Conservation (phyloP, 2,113 vertebrate genomes). For the Pituophis catenifer region DNA sequence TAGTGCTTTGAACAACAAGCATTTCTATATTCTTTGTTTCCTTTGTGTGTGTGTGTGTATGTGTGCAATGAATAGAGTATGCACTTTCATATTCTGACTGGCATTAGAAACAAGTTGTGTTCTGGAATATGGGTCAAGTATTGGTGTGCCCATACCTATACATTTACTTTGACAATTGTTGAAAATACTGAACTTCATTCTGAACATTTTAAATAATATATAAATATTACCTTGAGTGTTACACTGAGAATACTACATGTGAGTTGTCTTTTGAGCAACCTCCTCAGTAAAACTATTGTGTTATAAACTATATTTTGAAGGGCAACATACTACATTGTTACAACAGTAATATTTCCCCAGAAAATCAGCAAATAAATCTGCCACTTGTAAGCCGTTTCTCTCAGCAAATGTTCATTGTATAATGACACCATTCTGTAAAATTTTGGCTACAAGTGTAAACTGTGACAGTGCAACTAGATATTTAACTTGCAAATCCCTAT, state of each 20-base stretch:
- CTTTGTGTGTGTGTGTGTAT: not conserved
- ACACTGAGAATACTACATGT: not conserved
- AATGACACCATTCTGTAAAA: constrained; percentile 10
- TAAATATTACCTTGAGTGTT: not conserved
- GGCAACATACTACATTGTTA: not conserved
- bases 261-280: not conserved
- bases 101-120: not conserved
- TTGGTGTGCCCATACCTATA: not conserved
- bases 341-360: not conserved
- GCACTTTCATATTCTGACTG: not conserved
- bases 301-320: not conserved
- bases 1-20: constrained; percentile 2
- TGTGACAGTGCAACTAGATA: constrained; percentile 25
- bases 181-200: not conserved
- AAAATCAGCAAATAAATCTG: not conserved
- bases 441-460: not conserved
- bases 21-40: constrained; percentile 22
- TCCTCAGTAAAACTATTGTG: not conserved
- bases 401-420: not conserved
- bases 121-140: not conserved
- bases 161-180: not conserved
- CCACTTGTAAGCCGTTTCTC: not conserved
- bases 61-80: not conserved
- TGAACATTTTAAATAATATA: not conserved
- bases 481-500: constrained; percentile 29